Evolutionary conservation across 2,797 vertebrate species (phyloP).

Genomic region (Onychomys torridus): DNA sequence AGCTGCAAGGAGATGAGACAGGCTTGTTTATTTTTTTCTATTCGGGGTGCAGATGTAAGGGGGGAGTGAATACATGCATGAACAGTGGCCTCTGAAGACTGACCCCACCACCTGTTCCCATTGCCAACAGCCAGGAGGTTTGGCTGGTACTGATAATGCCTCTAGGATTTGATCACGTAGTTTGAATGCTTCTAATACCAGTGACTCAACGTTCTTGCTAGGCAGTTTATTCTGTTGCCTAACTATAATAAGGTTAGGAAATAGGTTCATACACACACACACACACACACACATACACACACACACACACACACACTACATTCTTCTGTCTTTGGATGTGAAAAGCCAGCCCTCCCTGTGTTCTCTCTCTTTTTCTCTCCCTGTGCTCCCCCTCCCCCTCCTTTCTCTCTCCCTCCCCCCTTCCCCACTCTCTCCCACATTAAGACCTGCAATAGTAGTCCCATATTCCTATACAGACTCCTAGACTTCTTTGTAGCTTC

Average conservation of each 20-base stretch:
- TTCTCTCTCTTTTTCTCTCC: background rate
- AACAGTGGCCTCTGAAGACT: background rate
- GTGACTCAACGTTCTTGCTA: constrained; percentile 65
- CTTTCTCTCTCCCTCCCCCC: background rate
- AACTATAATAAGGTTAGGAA: constrained; percentile 73
- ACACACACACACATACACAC: too few species aligned
- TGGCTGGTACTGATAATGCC: constrained; percentile 38
- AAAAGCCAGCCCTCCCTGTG: constrained; percentile 30
- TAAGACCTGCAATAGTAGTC: background rate
- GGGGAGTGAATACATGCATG: background rate
- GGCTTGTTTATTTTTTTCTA: background rate
- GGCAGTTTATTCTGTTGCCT: constrained; percentile 68
- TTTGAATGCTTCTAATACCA: constrained; percentile 56
- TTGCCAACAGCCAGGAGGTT: background rate
- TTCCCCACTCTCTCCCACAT: background rate
- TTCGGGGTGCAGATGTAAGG: background rate
- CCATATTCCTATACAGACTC: background rate
- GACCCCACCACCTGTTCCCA: background rate
- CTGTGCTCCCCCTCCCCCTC: background rate
- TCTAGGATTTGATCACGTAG: background rate
- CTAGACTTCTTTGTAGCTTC: constrained; percentile 21
- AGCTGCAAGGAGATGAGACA: background rate
- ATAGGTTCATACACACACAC: background rate
- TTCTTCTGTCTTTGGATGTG: constrained; percentile 73
- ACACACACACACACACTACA: constrained; percentile 23